Conservation (phyloP, 2,888 invertebrate species). For the Panorpa germanica region DNA sequence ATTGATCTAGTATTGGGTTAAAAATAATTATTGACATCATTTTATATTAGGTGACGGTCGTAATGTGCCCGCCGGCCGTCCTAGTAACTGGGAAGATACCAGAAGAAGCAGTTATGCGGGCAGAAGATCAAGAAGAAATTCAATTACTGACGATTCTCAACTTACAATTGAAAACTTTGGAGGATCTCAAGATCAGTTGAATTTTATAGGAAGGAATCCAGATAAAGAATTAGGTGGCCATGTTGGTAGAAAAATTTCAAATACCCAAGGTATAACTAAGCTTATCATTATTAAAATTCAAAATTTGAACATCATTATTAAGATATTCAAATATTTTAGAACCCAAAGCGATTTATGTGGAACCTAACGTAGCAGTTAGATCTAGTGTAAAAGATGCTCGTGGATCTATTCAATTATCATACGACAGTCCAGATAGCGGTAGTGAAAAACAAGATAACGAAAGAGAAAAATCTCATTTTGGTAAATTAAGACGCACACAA, state of each 20-base stretch:
- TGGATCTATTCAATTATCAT: conserved; percentile 47
- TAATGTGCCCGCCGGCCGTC: conserved; percentile 58
- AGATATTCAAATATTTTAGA: background rate
- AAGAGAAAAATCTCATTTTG: conserved; percentile 30
- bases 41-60: conserved; percentile 15
- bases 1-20: background rate
- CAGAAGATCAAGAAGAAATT: conserved; percentile 66
- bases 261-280: conserved; percentile 12
- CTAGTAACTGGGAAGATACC: conserved; percentile 67
- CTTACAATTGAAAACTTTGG: conserved; percentile 86
- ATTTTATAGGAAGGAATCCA: conserved; percentile 67
- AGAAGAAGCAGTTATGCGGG: conserved; percentile 59
- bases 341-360: conserved; percentile 18
- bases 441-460: conserved; percentile 41
- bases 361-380: conserved; percentile 49
- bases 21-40: conserved; percentile 7
- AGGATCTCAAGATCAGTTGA: conserved; percentile 75
- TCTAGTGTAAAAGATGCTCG: conserved; percentile 59
- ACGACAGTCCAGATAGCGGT: conserved; percentile 35
- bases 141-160: conserved; percentile 72
- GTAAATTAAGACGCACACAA: no score
- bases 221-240: conserved; percentile 22
- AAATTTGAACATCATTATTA: background rate
- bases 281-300: background rate
- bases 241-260: conserved; percentile 27